Conservation (phyloP, 2,113 vertebrate genomes). For the Irena cyanogastra region DNA sequence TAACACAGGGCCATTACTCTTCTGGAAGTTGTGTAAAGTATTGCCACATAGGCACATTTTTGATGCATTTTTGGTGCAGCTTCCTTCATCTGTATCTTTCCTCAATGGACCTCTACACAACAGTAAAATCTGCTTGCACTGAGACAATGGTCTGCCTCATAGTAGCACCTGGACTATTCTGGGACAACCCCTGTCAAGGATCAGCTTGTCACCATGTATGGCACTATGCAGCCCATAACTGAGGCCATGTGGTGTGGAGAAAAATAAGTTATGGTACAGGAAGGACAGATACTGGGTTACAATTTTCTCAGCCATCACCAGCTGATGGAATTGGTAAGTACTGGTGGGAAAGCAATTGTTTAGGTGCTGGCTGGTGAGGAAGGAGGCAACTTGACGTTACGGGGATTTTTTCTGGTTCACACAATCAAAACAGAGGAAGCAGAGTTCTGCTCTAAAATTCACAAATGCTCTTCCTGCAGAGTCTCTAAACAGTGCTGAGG, state of each 20-base stretch:
- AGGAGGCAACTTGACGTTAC: background rate
- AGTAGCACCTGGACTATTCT: background rate
- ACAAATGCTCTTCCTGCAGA: background rate
- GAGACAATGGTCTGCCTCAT: background rate
- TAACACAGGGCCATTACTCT: background rate
- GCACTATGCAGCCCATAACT: background rate
- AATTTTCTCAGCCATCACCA: background rate
- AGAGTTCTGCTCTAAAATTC: background rate
- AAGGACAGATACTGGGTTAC: background rate
- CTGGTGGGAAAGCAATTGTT: background rate
- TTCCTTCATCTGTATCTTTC: background rate
- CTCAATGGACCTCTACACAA: fast-evolving
- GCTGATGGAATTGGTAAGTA: background rate
- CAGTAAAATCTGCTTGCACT: background rate
- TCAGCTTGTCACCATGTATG: background rate
- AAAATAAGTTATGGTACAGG: background rate
- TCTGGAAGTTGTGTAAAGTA: background rate
- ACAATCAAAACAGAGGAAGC: background rate
- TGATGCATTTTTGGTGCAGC: background rate
- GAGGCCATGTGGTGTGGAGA: background rate
- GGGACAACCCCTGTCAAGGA: fast-evolving
- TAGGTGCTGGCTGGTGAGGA: background rate
- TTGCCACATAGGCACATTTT: background rate
- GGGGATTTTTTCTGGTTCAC: background rate
- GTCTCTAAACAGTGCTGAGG: background rate